phyloP scores from a whole-genome alignment of 2,113 vertebrate genomes.

The Castor canadensis region DNA sequence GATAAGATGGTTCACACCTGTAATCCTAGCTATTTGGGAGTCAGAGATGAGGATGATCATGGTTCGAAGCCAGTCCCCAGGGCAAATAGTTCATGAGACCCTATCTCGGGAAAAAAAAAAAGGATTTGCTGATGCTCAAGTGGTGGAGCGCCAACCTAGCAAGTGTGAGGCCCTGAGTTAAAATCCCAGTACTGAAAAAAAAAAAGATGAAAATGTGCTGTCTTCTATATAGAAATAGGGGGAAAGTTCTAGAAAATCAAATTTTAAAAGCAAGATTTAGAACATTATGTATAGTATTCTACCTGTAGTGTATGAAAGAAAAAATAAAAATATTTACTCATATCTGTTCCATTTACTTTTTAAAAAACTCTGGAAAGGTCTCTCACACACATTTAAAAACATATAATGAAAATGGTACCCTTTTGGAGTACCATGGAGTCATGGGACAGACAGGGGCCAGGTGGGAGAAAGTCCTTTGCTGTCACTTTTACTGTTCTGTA shows the following conservation, averaged over 20 bases:
- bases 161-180: too few species aligned
- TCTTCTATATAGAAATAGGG: neutral
- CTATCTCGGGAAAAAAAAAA: too few species aligned
- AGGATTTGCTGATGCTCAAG: too few species aligned
- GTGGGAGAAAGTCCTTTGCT: neutral
- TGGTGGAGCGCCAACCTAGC: too few species aligned
- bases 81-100: too few species aligned
- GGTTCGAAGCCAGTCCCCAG: too few species aligned
- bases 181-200: too few species aligned
- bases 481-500: neutral
- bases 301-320: neutral
- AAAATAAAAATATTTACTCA: neutral
- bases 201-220: neutral
- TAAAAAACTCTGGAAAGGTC: neutral
- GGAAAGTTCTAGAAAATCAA: neutral
- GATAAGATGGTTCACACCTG: too few species aligned
- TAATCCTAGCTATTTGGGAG: too few species aligned
- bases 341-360: neutral
- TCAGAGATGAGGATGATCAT: too few species aligned
- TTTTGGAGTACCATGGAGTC: accelerated
- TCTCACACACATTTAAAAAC: neutral
- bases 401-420: too few species aligned
- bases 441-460: accelerated
- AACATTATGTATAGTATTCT: neutral
- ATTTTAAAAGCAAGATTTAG: neutral